A percentile compares a stretch with the other conserved stretches of the same genome.
Conservation (phyloP, 2,113 vertebrate species). For the Plotosus lineatus region DNA sequence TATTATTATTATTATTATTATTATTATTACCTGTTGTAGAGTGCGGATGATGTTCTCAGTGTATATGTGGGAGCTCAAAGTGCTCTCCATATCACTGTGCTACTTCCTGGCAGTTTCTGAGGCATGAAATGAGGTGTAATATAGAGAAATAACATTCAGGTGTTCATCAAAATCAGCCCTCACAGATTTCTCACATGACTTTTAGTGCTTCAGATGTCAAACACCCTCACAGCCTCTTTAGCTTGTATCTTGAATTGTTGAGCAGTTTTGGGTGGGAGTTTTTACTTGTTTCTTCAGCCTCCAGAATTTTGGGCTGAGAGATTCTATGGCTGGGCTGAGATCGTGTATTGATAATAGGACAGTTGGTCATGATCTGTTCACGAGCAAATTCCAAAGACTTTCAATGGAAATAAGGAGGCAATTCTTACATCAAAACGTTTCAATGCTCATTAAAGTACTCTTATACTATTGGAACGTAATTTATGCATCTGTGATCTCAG, state of each 20-base stretch:
- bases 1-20: too few species aligned
- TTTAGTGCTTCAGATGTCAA: neutral
- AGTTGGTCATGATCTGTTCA: too few species aligned
- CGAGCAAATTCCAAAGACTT: too few species aligned
- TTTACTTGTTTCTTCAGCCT: neutral
- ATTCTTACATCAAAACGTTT: too few species aligned
- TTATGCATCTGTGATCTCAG: too few species aligned
- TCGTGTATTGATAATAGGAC: too few species aligned
- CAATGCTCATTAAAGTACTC: too few species aligned
- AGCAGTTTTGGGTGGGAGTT: neutral
- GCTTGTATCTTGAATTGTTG: neutral
- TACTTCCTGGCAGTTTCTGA: conserved; percentile 39
- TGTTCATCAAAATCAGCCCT: conserved; percentile 44
- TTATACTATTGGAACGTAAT: too few species aligned
- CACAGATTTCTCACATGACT: conserved; percentile 22
- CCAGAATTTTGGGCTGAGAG: neutral
- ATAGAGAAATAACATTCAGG: conserved; percentile 12
- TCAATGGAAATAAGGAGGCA: too few species aligned
- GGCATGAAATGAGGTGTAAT: conserved; percentile 18
- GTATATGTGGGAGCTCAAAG: neutral
- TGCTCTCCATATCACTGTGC: conserved; percentile 19
- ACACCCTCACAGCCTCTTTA: neutral
- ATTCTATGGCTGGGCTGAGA: too few species aligned
- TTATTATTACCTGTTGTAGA: neutral
- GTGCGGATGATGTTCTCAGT: neutral